Evolutionary conservation across 1,140 invertebrate species (phyloP).

Genomic region (Helicoverpa zea): DNA sequence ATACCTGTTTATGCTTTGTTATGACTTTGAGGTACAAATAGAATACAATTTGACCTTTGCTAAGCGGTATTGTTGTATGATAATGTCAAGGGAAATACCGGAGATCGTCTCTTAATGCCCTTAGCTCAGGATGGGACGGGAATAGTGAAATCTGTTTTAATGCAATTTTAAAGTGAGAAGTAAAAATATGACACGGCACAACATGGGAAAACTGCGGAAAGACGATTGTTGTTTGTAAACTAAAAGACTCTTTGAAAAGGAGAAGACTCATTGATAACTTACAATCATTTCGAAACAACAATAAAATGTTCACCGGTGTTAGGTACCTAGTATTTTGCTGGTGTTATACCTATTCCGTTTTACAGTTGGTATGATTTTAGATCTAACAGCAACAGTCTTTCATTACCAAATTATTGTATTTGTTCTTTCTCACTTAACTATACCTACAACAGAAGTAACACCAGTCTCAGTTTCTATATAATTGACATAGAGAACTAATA

Average conservation of each 20-base stretch:
- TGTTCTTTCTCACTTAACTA: neutral
- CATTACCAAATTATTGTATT: too few species aligned
- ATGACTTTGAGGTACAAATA: constrained; percentile 33
- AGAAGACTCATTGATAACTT: too few species aligned
- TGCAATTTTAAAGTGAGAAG: neutral
- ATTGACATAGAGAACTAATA: too few species aligned
- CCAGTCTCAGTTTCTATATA: too few species aligned
- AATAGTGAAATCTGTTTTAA: constrained; percentile 29
- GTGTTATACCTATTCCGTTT: too few species aligned
- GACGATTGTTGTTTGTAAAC: neutral
- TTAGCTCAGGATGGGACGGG: constrained; percentile 35
- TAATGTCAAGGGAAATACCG: constrained; percentile 62
- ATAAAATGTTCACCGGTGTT: too few species aligned
- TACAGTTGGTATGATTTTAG: too few species aligned
- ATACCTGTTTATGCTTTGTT: constrained; percentile 31
- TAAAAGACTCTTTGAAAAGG: neutral
- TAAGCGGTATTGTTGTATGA: constrained; percentile 43
- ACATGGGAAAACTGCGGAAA: neutral
- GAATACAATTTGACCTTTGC: constrained; percentile 49
- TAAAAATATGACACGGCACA: neutral
- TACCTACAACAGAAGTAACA: neutral
- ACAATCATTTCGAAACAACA: too few species aligned
- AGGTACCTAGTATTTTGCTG: too few species aligned
- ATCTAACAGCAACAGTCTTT: too few species aligned
- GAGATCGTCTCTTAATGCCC: constrained; percentile 51